Conservation (phyloP, 2,888 invertebrate genomes). For the Sympetrum striolatum region DNA sequence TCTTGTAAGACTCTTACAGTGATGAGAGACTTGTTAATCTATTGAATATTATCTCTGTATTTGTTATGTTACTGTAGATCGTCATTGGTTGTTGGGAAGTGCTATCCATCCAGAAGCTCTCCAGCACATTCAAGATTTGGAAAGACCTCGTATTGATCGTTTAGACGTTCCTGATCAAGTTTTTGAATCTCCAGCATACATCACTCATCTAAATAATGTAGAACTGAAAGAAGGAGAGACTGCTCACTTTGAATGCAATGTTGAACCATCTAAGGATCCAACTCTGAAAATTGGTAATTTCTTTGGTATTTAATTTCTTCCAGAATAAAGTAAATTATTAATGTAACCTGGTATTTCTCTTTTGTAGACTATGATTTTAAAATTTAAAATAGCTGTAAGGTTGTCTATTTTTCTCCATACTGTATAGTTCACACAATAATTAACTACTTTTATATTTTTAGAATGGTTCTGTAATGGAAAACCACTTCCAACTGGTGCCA, state of each 20-base stretch:
- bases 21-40: background rate
- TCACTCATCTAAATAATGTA: slow-evolving; percentile 89
- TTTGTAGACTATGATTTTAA: too few species aligned
- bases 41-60: background rate
- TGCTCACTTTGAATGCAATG: slow-evolving; percentile 89
- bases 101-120: slow-evolving; percentile 89
- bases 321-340: background rate
- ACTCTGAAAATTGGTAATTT: slow-evolving; percentile 75
- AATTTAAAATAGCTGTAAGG: too few species aligned
- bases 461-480: slow-evolving; percentile 97
- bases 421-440: background rate
- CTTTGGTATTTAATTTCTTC: background rate
- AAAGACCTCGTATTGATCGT: slow-evolving; percentile 75
- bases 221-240: slow-evolving; percentile 87
- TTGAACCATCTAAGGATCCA: slow-evolving; percentile 90
- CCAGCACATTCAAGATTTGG: slow-evolving; percentile 83
- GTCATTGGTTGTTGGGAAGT: slow-evolving; percentile 86
- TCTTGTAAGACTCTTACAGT: too few species aligned
- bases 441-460: slow-evolving; percentile 49
- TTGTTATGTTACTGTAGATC: slow-evolving; percentile 61
- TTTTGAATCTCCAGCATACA: slow-evolving; percentile 87
- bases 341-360: background rate
- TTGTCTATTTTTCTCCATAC: too few species aligned
- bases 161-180: slow-evolving; percentile 76
- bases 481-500: slow-evolving; percentile 84